Base-by-base conservation (phyloP, 2,888 invertebrate genomes). In the Julus scanicus region DNA sequence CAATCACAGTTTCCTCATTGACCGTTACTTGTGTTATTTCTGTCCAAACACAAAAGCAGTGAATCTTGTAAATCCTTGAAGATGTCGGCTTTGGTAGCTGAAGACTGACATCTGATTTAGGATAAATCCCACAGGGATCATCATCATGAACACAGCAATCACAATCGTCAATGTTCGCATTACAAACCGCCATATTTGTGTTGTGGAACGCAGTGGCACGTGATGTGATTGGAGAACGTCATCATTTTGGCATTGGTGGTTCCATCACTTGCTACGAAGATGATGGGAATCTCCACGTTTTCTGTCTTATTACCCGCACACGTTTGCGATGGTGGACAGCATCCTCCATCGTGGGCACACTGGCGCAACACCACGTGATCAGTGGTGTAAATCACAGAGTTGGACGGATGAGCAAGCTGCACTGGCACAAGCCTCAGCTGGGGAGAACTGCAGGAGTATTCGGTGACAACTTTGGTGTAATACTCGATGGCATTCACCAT, bases 311-410 rank as follows among this genome's bases (percentile, higher is more conserved):
- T 37, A 6, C 37, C 40, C 3, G 39, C 71, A 20, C 87, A 87
- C 15, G 57, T 87, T 39, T 87, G 37, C 6, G 11, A 11, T 6
- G 39, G 37, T 8, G 57, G 29, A 20, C 87, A 87, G 17, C 87
- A 87, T 4, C 87, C 87, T 6, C 57, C 39, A 20, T 87, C 87
- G 71, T 87, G 71, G 29, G 87, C 87, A 48, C 87, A 87, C 9
- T 48, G 57, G 39, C 71, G 5, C 57, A 87, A 4, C 4, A 71
- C 87, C 29, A 87, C 87, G 39, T 44, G 15, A 39, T 39, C 39
- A 0, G 87, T 71, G 63, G 44, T 48, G 71, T 87, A 87, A 4
- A 63, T 87, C 13, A 63, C 39, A 17, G 37, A 17, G 13, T 37
- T 40, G 20, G 37, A 37, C 15, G 87, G 87, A 20, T 87, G 87